phyloP scores from a whole-genome alignment of 2,113 vertebrate genomes.

The Gracilinanus agilis region DNA sequence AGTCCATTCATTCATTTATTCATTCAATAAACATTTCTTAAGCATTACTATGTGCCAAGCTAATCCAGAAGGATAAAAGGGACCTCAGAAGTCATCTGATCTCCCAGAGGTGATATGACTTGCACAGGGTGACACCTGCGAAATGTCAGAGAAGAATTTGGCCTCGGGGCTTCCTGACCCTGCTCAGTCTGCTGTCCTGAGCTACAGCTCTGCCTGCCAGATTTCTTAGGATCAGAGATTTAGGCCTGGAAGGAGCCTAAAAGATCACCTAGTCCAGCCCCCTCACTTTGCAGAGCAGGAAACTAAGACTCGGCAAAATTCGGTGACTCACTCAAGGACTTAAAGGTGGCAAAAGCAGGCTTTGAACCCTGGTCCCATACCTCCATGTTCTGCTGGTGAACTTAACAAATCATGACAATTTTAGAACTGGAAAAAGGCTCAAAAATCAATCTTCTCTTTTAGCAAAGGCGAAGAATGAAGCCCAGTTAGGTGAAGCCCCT shows the following conservation, averaged over 20 bases:
- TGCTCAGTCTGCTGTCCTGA: neutral
- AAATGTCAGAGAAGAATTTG: neutral
- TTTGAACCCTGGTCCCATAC: neutral
- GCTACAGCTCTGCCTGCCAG: neutral
- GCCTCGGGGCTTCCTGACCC: neutral
- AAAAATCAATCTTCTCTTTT: neutral
- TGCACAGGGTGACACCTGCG: neutral
- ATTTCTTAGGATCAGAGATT: neutral
- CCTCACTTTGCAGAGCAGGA: neutral
- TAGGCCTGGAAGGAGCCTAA: neutral
- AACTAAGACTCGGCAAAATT: neutral
- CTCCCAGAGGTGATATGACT: neutral
- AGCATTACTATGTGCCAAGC: neutral
- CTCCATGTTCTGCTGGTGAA: too few species aligned
- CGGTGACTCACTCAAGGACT: neutral
- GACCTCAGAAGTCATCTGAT: neutral
- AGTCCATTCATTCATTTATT: neutral
- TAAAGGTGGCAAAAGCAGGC: neutral
- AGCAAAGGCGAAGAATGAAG: neutral
- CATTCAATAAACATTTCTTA: neutral
- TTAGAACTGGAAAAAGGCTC: too few species aligned
- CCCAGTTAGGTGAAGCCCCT: neutral
- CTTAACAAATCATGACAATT: too few species aligned
- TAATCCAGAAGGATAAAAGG: neutral
- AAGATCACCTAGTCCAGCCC: neutral